Evolutionary conservation across 2,113 vertebrate species (phyloP).

Genomic region (Heterotilapia buettikoferi): DNA sequence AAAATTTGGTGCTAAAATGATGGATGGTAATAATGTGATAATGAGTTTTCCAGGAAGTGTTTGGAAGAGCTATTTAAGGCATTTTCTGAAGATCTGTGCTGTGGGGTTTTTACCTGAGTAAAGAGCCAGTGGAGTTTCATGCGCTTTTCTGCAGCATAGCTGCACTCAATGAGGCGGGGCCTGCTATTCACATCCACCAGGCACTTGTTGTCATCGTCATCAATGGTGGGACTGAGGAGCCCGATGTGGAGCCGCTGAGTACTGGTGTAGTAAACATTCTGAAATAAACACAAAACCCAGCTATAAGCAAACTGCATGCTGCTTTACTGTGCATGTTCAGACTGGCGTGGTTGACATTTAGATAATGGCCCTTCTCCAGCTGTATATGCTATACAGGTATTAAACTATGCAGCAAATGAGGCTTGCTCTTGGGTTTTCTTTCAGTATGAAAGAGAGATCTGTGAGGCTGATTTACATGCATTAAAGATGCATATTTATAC

Average conservation of each 20-base stretch:
- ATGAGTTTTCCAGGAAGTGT: not conserved
- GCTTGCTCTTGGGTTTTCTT: not conserved
- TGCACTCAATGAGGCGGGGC: slow-evolving; percentile 93
- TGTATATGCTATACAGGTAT: not conserved
- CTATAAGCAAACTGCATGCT: not conserved
- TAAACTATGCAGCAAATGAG: slow-evolving; percentile 25
- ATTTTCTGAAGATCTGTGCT: not conserved
- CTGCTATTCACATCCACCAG: slow-evolving; percentile 95
- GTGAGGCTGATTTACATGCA: slow-evolving; percentile 11
- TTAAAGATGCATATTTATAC: slow-evolving; percentile 23
- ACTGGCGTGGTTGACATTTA: slow-evolving; percentile 17
- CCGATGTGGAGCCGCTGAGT: slow-evolving; percentile 88
- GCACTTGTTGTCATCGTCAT: slow-evolving; percentile 97
- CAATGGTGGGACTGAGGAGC: slow-evolving; percentile 90
- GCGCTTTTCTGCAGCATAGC: slow-evolving; percentile 90
- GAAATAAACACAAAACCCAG: slow-evolving; percentile 56
- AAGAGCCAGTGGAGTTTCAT: slow-evolving; percentile 98
- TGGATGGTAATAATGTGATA: not conserved
- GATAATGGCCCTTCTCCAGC: not conserved
- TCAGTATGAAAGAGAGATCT: not conserved
- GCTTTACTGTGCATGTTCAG: not conserved
- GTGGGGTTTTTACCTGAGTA: slow-evolving; percentile 81
- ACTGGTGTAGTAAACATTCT: slow-evolving; percentile 97
- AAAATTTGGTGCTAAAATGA: not conserved
- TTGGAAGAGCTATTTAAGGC: not conserved